These are phyloP conservation scores for Lapara coniferarum DNA, from an alignment of 2,888 invertebrate species.

Conservation along the genomic window DNA sequence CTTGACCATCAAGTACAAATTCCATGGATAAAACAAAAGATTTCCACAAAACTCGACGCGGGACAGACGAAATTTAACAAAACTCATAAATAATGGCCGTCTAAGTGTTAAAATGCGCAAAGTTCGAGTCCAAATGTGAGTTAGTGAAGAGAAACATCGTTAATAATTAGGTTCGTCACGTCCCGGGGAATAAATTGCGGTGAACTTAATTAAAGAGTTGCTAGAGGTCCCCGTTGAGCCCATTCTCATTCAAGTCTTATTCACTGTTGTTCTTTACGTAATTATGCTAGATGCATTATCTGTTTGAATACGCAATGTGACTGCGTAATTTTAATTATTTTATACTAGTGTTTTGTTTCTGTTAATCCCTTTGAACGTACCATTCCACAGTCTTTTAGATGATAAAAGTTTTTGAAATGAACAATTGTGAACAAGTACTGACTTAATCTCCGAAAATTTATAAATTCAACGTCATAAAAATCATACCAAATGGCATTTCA, in stretches of 20 bases:
- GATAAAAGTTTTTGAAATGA: no score
- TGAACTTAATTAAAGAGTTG: constrained; percentile 69
- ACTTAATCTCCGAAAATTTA: no score
- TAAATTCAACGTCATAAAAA: no score
- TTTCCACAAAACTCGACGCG: no score
- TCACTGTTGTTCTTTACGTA: constrained; percentile 26
- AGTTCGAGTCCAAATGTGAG: constrained; percentile 24
- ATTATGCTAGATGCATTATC: constrained; percentile 19
- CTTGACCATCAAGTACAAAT: neutral
- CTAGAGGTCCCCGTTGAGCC: constrained; percentile 34
- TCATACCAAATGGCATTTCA: no score
- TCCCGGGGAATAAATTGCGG: constrained; percentile 65
- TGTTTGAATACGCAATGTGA: constrained; percentile 20
- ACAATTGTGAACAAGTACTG: no score
- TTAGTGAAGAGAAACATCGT: constrained; percentile 40
- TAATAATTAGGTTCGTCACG: constrained; percentile 60
- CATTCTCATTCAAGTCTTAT: constrained; percentile 15
- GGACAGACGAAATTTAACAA: neutral
- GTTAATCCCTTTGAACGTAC: neutral
- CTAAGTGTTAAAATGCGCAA: constrained; percentile 24
- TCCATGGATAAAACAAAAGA: neutral
- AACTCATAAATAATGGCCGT: constrained; percentile 1
- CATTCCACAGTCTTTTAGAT: no score
- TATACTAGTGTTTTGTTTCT: neutral
- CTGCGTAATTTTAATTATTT: constrained; percentile 7